phyloP scores from a whole-genome alignment of 2,888 invertebrate genomes.

The Heliconius aoede region DNA sequence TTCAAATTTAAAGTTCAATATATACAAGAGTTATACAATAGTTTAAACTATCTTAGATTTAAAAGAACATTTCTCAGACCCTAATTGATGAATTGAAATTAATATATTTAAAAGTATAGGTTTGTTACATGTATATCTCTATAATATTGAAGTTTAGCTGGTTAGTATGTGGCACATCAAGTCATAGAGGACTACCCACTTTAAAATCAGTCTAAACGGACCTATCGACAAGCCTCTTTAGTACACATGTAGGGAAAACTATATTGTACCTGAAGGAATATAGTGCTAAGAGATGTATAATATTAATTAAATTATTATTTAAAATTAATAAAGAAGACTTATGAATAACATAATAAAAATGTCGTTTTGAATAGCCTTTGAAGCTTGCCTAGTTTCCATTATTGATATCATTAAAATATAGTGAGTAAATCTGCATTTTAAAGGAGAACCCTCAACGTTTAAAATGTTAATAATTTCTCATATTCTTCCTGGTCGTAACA shows the following conservation, averaged over 20 bases:
- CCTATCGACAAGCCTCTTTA: constrained; percentile 69
- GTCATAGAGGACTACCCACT: constrained; percentile 27
- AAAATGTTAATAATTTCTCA: too few species aligned
- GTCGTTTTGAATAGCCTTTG: too few species aligned
- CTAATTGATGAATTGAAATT: constrained; percentile 9
- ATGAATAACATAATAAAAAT: not conserved
- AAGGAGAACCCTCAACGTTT: too few species aligned
- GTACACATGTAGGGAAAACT: constrained; percentile 69
- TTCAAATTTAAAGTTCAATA: not conserved
- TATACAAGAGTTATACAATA: constrained; percentile 1
- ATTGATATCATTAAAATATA: too few species aligned
- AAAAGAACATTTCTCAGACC: constrained; percentile 16
- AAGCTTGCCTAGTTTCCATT: too few species aligned
- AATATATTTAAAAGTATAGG: constrained; percentile 4
- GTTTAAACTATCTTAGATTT: not conserved
- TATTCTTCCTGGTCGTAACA: too few species aligned
- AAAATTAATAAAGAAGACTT: not conserved
- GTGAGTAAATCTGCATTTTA: too few species aligned
- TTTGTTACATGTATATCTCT: not conserved
- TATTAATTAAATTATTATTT: too few species aligned
- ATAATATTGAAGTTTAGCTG: not conserved
- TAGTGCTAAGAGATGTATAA: constrained; percentile 31
- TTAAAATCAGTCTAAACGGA: constrained; percentile 46
- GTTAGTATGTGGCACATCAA: constrained; percentile 25
- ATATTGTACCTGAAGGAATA: constrained; percentile 40